These are phyloP conservation scores for Pheosia tremula DNA, from an alignment of 2,888 invertebrate genomes.

Conservation along the genomic window DNA sequence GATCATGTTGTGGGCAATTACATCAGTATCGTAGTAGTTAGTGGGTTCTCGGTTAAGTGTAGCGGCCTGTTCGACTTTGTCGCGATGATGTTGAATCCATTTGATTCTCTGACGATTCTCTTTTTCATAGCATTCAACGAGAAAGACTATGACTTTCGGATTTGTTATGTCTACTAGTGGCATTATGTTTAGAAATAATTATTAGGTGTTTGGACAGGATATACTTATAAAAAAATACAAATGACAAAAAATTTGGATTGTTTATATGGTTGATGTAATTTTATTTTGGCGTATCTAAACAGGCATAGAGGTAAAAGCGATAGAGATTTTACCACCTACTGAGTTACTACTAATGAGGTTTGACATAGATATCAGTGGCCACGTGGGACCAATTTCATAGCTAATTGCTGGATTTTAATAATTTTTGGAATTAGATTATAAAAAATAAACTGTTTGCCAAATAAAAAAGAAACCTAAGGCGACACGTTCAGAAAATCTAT, in stretches of 20 bases:
- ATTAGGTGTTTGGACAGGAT: neutral
- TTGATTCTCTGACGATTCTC: slow-evolving; percentile 54
- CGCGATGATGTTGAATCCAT: slow-evolving; percentile 53
- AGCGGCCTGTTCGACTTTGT: slow-evolving; percentile 50
- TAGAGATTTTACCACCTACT: no score
- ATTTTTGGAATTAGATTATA: no score
- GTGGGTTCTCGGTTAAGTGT: slow-evolving; percentile 53
- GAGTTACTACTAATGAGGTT: no score
- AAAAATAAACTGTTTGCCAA: no score
- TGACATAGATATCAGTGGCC: no score
- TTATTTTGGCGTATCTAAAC: no score
- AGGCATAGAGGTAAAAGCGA: no score
- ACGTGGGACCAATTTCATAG: no score
- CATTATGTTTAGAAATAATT: slow-evolving; percentile 35
- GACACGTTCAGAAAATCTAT: no score
- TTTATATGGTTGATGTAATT: no score
- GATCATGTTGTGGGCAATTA: slow-evolving; percentile 51
- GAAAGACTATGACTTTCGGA: slow-evolving; percentile 55
- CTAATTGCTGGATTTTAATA: no score
- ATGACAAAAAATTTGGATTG: neutral
- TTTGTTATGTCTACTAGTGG: slow-evolving; percentile 54
- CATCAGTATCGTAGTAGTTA: slow-evolving; percentile 56
- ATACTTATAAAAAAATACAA: neutral
- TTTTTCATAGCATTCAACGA: slow-evolving; percentile 58
- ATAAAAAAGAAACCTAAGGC: no score